Percentiles rank a stretch among this genome's conserved stretches.
Evolutionary conservation across 2,888 invertebrate species (phyloP).

Genomic region (Amphipyra tragopoginis): DNA sequence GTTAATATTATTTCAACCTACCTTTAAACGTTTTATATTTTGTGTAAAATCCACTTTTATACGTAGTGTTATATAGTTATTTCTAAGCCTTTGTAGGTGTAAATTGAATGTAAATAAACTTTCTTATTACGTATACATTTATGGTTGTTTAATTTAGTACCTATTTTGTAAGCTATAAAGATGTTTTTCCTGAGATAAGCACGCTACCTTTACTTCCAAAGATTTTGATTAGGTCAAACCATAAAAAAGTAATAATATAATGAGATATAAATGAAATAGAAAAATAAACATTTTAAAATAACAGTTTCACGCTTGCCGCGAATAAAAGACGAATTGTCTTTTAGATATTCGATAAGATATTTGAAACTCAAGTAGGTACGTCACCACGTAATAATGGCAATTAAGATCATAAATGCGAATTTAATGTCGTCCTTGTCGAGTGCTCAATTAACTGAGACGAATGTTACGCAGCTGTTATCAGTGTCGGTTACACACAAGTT

Average conservation of each 20-base stretch:
- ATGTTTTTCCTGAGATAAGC: too few species aligned
- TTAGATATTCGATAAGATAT: too few species aligned
- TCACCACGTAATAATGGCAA: conserved; percentile 29
- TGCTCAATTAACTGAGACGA: conserved; percentile 17
- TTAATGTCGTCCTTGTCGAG: conserved; percentile 31
- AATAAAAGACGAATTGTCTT: too few species aligned
- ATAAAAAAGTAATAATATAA: too few species aligned
- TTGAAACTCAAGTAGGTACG: background rate
- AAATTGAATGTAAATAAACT: conserved; percentile 71
- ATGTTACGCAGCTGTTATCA: conserved; percentile 1
- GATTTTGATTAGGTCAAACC: too few species aligned
- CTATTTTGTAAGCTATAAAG: background rate
- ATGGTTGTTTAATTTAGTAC: conserved; percentile 39
- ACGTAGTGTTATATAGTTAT: conserved; percentile 53
- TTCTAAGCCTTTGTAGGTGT: conserved; percentile 66
- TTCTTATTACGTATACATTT: conserved; percentile 66
- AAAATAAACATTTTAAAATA: too few species aligned
- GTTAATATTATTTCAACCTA: conserved; percentile 37
- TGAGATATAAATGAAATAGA: too few species aligned
- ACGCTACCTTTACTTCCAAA: too few species aligned
- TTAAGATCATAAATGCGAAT: conserved; percentile 39
- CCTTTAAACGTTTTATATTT: conserved; percentile 43
- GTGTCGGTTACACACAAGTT: background rate
- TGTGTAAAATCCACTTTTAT: conserved; percentile 58
- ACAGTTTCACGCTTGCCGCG: too few species aligned